phyloP scores from a whole-genome alignment of 2,888 invertebrate species.

The Salpingus planirostris region DNA sequence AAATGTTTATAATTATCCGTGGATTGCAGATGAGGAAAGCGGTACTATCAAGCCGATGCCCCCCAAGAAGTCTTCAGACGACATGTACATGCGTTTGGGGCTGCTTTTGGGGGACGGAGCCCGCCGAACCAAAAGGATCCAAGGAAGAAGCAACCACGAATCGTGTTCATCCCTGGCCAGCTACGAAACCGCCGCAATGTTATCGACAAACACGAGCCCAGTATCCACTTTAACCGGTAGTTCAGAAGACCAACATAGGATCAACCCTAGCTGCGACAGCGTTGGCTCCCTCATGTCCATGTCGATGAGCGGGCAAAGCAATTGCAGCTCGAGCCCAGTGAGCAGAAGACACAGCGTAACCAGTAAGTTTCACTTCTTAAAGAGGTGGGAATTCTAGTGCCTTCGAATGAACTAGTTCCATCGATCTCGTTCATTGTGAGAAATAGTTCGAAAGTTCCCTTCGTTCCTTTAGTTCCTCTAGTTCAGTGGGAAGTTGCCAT shows the following conservation, averaged over 20 bases:
- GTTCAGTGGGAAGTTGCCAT: too few relatives aligned
- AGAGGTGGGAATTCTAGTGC: too few relatives aligned
- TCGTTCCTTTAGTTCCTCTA: too few relatives aligned
- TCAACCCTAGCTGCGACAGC: conserved; percentile 56
- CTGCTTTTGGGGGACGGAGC: conserved; percentile 67
- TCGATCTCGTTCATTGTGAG: too few relatives aligned
- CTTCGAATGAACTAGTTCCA: too few relatives aligned
- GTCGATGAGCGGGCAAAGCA: conserved; percentile 68
- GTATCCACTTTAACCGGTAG: conserved; percentile 84
- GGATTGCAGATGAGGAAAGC: conserved; percentile 64
- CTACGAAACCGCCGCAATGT: conserved; percentile 51
- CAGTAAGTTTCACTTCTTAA: conserved; percentile 45
- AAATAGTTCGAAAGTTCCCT: too few relatives aligned
- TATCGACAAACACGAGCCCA: conserved; percentile 78
- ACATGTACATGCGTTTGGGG: conserved; percentile 75
- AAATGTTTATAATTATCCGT: too few relatives aligned
- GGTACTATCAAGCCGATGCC: conserved; percentile 54
- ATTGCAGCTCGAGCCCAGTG: conserved; percentile 69
- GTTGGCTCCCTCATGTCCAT: conserved; percentile 70
- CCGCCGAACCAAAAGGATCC: conserved; percentile 37
- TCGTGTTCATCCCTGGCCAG: conserved; percentile 46
- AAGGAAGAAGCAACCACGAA: conserved; percentile 36
- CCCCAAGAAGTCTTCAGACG: conserved; percentile 54
- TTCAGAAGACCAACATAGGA: conserved; percentile 55
- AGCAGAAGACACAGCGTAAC: conserved; percentile 72